Evolutionary conservation across 37 sponge, comb jelly and placozoan species (phyloP).

Genomic region (Hexactinellida sp.): DNA sequence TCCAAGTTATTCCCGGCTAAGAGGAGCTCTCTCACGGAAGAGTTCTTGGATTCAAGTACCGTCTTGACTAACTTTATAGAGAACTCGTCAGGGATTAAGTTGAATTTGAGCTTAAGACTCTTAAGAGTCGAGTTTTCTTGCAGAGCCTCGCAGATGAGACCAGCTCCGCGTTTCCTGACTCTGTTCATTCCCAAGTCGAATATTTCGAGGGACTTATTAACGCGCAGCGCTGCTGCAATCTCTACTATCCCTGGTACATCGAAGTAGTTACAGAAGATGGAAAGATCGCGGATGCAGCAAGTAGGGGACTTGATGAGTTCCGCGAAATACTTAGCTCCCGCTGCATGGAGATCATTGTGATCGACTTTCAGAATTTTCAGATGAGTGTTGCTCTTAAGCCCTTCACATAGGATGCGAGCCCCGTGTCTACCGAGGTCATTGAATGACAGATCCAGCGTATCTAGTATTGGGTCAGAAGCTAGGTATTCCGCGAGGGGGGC

Average conservation of each 20-base stretch:
- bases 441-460: constrained; percentile 22
- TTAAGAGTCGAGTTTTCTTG: constrained; percentile 23
- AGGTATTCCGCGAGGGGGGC: constrained; percentile 24
- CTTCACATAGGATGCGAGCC: constrained; percentile 25
- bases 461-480: constrained; percentile 22
- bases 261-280: constrained; percentile 44
- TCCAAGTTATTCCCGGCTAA: constrained; percentile 22
- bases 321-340: constrained; percentile 39
- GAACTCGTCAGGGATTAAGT: constrained; percentile 40
- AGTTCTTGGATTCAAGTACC: constrained; percentile 14
- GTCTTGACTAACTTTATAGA: constrained; percentile 35
- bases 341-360: constrained; percentile 26
- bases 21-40: neutral
- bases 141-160: constrained; percentile 28
- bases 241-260: constrained; percentile 40
- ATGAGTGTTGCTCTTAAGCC: constrained; percentile 27
- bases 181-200: constrained; percentile 43
- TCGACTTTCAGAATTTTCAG: constrained; percentile 30
- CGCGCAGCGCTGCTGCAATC: constrained; percentile 27
- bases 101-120: constrained; percentile 35
- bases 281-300: constrained; percentile 26
- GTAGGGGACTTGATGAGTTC: constrained; percentile 18
- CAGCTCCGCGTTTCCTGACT: constrained; percentile 46
- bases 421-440: constrained; percentile 29
- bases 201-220: constrained; percentile 26